Base-by-base conservation (phyloP, 1,140 invertebrate genomes). In the Drosophila tristis region DNA sequence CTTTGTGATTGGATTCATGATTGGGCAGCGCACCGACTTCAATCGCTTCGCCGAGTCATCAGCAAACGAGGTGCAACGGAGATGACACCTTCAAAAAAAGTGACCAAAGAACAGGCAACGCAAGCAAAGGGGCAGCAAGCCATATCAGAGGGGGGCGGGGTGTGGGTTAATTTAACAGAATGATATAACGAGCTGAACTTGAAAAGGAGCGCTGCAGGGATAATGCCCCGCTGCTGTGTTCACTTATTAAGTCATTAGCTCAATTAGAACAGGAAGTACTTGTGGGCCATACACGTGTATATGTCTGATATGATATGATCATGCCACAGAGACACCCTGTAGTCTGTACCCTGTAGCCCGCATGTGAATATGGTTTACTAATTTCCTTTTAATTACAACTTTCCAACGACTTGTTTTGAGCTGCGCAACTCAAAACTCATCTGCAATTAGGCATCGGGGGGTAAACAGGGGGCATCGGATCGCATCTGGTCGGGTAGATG, bases 41-140 rank as follows among this genome's bases (percentile, higher is more conserved):
- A 76, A 87, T 79, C 70, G 74, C 77, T 73, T 58, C 29, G 72
- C 66, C 56, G 74, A 81, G 82, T 87, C 82, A 89, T 87, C 82
- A 89, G 87, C 66, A 79, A 74, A 75, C 80, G 57, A 89, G 84
- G 84, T 89, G 82, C 75, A 77, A 62, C 75, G 26, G 70, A 71
- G 67, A 89, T 89, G 79, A 87, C 82, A 87, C 82, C 82, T 87
- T 55, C n/a, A 68, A 54, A 75, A 63, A 85, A 85, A n/a, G n/a
- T 57, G 58, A 73, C 60, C 57, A 65, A 45, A 57, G 39, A 68
- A 51, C 58, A 39, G 51, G 50, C 51, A 16, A 13, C 25, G 23
- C 57, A 47, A 20, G 26, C 39, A 48, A 42, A 39, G 47, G 43
- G 5, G 49, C 55, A 55, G 74, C 60, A 64, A 45, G 54, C 47